phyloP scores from a whole-genome alignment of 2,113 vertebrate genomes.

The Spheniscus mendiculus region DNA sequence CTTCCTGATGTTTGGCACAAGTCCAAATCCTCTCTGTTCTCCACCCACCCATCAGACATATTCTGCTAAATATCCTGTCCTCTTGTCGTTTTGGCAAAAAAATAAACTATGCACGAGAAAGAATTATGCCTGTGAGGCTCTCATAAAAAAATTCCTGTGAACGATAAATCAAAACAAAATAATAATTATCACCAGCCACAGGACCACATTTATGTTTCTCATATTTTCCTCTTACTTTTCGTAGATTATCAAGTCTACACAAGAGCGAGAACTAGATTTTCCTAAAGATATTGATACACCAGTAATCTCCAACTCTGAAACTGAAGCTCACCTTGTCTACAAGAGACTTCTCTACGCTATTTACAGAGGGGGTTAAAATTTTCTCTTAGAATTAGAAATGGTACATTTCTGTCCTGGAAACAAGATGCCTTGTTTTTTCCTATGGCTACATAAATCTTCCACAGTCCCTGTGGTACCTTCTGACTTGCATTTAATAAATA shows the following conservation, averaged over 20 bases:
- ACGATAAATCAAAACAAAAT: slow-evolving; percentile 80
- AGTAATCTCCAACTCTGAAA: not conserved
- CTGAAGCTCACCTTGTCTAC: not conserved
- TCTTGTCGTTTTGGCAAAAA: slow-evolving; percentile 67
- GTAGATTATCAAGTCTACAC: slow-evolving; percentile 66
- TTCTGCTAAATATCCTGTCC: slow-evolving; percentile 57
- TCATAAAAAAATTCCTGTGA: slow-evolving; percentile 74
- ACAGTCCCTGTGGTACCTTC: not conserved
- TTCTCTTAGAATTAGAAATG: not conserved
- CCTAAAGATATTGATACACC: not conserved
- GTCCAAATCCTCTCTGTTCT: slow-evolving; percentile 30
- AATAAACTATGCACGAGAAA: slow-evolving; percentile 49
- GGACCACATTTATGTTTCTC: slow-evolving; percentile 51
- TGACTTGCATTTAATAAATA: not conserved
- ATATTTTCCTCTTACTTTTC: slow-evolving; percentile 69
- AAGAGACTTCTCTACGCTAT: not conserved
- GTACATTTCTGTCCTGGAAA: not conserved
- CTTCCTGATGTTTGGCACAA: slow-evolving; percentile 1
- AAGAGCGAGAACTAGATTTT: slow-evolving; percentile 46
- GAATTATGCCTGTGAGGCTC: slow-evolving; percentile 70
- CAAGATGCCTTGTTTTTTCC: not conserved
- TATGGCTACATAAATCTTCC: not conserved
- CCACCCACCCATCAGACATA: slow-evolving; percentile 59
- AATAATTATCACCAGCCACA: slow-evolving; percentile 78
- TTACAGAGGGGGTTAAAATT: not conserved